Evolutionary conservation across 2,113 vertebrate genomes (phyloP), one percentile per base, ranked within the genome.

Genomic region (Microcebus griseorufus): DNA sequence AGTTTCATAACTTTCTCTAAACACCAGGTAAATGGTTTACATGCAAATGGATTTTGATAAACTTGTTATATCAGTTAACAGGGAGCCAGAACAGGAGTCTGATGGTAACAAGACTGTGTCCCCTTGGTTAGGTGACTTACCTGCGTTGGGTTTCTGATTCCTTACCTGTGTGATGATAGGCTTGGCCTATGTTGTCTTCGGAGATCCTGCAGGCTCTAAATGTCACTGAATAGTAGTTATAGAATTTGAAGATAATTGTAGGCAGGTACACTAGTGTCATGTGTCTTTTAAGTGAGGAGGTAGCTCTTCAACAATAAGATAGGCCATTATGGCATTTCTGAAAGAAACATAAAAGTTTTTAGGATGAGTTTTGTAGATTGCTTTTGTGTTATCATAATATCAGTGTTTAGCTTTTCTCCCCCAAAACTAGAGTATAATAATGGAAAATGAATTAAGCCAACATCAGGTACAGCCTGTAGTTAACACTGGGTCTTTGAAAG

Each of bases 401-500:
- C 62, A n/a, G 23, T 72, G 62, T 64, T 79, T 83, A 84, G 64
- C 78, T 85, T 79, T 84, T 84, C 90, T 6, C 75, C 94, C 67
- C 95, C 67, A 92, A 94, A 90, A 62, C 14, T 55, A 90, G 45
- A 89, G 60, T 90, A 39, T n/a, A 58, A 70, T 39, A 58, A 92
- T 37, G n/a, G 78, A 88, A 72, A 85, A 65, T 42, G 9, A 94
- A 18, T 88, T 88, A 81, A 88, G 51, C 51, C 10, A 14, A 39
- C 37, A 85, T 20, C 16, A 88, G 37, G 51, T 85, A 76, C 80
- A 80, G 39, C 55, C 75, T 23, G 10, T 51, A 88, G 45, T 97
- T 93, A 88, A 69, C 6, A 64, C 1, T 53, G 25, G 62, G 7
- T 45, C 58, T 78, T 95, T 97, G 84, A 73, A 86, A 97, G 60